Conservation (phyloP, 2,797 vertebrate genomes). For the Buceros bicornis region DNA sequence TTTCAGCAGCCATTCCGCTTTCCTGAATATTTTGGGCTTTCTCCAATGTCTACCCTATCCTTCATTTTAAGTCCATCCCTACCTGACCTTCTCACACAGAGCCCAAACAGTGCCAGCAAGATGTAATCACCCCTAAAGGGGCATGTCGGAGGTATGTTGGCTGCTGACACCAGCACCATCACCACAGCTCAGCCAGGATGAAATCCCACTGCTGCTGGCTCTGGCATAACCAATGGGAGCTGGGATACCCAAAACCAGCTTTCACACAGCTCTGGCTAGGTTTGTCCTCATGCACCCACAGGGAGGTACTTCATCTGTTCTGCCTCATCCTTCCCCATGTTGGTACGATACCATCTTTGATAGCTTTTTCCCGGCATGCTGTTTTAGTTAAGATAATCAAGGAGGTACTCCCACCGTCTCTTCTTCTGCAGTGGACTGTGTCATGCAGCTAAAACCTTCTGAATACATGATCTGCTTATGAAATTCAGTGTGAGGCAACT, state of each 20-base stretch:
- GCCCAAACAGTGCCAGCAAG: neutral
- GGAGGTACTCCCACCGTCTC: neutral
- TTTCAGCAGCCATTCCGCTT: neutral
- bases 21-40: neutral
- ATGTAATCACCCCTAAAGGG: neutral
- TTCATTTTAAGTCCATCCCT: neutral
- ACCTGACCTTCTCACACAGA: neutral
- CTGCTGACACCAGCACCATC: neutral
- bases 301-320: neutral
- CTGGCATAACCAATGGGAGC: neutral
- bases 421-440: neutral
- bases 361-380: neutral
- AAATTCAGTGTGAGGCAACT: conserved; percentile 51
- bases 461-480: conserved; percentile 12
- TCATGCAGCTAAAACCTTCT: conserved; percentile 1
- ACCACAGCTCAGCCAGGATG: fast-evolving
- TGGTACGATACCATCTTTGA: neutral
- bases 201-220: neutral
- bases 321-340: fast-evolving
- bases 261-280: fast-evolving
- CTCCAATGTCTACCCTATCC: neutral
- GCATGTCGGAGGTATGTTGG: fast-evolving
- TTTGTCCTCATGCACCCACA: neutral
- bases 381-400: neutral
- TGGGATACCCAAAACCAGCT: neutral